Evolutionary conservation across 2,113 vertebrate species (phyloP), one percentile per base, ranked within the genome.

Genomic region (Columba livia): DNA sequence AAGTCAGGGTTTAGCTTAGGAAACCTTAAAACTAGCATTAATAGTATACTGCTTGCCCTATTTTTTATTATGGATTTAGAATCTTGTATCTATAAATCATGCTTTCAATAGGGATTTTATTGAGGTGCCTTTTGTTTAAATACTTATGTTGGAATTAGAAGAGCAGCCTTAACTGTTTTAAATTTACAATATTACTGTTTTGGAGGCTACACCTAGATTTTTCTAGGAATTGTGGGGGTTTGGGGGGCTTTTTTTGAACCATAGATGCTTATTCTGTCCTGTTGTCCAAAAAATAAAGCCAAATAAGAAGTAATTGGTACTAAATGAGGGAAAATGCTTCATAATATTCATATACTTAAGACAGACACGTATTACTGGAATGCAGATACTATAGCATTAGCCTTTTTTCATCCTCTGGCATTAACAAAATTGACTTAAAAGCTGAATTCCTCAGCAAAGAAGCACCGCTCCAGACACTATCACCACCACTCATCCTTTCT

Each of bases 401-500:
- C 44, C 18, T 61, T 88, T 60, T 85, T 31, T 60, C 29, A 57
- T 79, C 40, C 40, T 40, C 53, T 90, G 36, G 20, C 15, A 53
- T 85, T 88, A 96, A 84, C 10, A 64, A 75, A 90, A 54, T 28
- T 79, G 44, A 50, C 78, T 81, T 96, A 78, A 94, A 83, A 83
- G 31, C 38, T 67, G 36, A 84, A 78, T 47, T 32, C 17, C 51
- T 90, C 38, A 80, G 64, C 44, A 31, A 77, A 91, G 54, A 51
- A 85, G 24, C 13, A 96, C 53, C 77, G 32, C 77, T 89, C 50
- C 31, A 60, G 53, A 34, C 31, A 44, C 18, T 47, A 47, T 44
- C 36, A 5, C 15, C 74, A 86, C 73, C 36, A 6, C 73, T 79
- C 90, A 88, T 75, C 47, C 34, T 81, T 79, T 42, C 70, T 72